Base-by-base conservation (phyloP, 2,888 invertebrate species). In the Mantis religiosa region DNA sequence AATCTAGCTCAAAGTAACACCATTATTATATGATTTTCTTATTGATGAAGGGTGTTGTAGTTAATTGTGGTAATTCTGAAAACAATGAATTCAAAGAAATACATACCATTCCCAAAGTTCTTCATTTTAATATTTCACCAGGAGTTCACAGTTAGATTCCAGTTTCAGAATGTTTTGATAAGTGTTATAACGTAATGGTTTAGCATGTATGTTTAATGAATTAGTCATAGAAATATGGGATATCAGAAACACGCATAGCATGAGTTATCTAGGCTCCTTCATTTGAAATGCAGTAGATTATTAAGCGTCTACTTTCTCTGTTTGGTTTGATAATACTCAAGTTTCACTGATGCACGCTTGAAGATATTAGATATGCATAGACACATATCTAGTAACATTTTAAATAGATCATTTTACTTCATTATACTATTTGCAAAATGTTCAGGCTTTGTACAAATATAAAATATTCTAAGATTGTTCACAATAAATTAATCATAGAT, bases 1-100 rank as follows among this genome's bases (percentile, higher is more conserved):
- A 89, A 89, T n/a, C 86, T 89, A 89, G 86, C 89, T 89, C 89
- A 86, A 81, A 71, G 25, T 71, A 71, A 71, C 15, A 71, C 8
- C 25, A 20, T 71, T 71, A 71, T 71, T 15, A 25, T 71, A 71
- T 20, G 6, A 71, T 20, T 41, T 71, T 20, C 20, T 71, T 71
- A 41, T 71, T 71, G 54, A 20, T 41, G 54, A 71, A 25, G 54
- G 54, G 54, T 71, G 25, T 20, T 71, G 25, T 20, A 71, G 14
- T 20, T 71, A 71, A 1, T 71, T 20, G 54, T 20, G 6, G 25
- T 71, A 20, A 20, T 71, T 20, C 15, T 71, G 12, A 12, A 41
- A 41, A 6, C 12, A 41, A 12, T 41, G 41, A 71, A 20, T 20
- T 20, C 20, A 20, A 71, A 54, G 20, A 54, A 54, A 71, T 20